Conservation (phyloP, 2,888 invertebrate species). For the Phorcus lineatus region DNA sequence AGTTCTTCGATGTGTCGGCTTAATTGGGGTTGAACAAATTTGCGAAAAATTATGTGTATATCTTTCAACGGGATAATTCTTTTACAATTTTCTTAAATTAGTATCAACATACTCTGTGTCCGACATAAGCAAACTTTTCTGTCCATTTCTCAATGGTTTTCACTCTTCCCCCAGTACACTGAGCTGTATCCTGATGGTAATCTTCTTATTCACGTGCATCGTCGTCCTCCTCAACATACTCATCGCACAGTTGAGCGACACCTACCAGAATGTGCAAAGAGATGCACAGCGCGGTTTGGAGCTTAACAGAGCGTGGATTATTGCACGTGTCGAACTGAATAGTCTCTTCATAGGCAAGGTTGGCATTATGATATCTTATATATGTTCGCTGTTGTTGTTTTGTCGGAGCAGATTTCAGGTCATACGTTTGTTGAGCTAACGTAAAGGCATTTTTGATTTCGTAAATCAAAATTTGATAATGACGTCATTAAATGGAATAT, state of each 20-base stretch:
- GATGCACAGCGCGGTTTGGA: slow-evolving; percentile 67
- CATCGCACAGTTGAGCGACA: slow-evolving; percentile 69
- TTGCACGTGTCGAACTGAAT: slow-evolving; percentile 64
- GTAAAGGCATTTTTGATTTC: too few species aligned
- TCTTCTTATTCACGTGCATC: slow-evolving; percentile 63
- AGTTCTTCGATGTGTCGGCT: too few species aligned
- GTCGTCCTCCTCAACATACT: slow-evolving; percentile 68
- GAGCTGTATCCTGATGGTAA: slow-evolving; percentile 62
- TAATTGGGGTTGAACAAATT: too few species aligned
- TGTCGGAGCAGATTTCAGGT: background rate
- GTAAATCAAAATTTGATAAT: too few species aligned
- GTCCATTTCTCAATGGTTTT: too few species aligned
- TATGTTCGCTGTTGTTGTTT: background rate
- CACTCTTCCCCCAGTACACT: slow-evolving; percentile 53
- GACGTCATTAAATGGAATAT: too few species aligned
- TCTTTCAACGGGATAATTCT: too few species aligned
- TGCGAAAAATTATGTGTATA: too few species aligned
- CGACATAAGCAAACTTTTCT: too few species aligned
- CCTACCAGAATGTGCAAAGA: slow-evolving; percentile 68
- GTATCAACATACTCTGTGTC: too few species aligned
- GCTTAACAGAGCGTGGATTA: slow-evolving; percentile 69
- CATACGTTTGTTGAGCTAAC: too few species aligned
- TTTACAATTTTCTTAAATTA: too few species aligned
- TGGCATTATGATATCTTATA: background rate
- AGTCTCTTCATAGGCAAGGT: slow-evolving; percentile 59